These are phyloP conservation scores for Prunella fulvescens DNA, from an alignment of 2,113 vertebrate species.

Conservation along the genomic window DNA sequence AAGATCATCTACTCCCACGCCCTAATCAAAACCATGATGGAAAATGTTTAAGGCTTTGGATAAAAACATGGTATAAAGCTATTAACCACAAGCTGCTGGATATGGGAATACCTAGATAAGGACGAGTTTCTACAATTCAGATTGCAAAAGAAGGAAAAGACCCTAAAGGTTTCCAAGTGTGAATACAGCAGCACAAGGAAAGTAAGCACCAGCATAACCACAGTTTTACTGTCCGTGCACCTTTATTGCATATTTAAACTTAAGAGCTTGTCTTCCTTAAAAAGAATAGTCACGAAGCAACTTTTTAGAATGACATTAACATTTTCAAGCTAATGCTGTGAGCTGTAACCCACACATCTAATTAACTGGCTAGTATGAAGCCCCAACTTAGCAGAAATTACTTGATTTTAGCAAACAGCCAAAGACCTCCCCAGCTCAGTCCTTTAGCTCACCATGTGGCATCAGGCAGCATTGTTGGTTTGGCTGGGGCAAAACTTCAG, in stretches of 20 bases:
- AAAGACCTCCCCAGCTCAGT: background rate
- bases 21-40: background rate
- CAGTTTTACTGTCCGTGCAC: background rate
- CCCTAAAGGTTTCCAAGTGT: background rate
- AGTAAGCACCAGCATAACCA: background rate
- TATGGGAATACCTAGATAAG: background rate
- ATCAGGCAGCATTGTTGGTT: fast-evolving
- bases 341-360: background rate
- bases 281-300: background rate
- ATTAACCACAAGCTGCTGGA: background rate
- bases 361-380: background rate
- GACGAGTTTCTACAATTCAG: background rate
- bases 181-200: background rate
- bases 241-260: background rate
- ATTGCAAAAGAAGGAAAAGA: background rate
- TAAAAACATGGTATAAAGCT: background rate
- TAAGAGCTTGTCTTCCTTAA: background rate
- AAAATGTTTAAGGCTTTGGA: background rate
- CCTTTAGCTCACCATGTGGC: background rate
- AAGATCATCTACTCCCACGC: fast-evolving
- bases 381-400: background rate
- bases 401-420: background rate
- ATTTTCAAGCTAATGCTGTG: background rate
- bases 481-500: fast-evolving
- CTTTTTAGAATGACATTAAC: background rate